phyloP scores from a whole-genome alignment of 2,797 vertebrate species.

The Cyprinella venusta region DNA sequence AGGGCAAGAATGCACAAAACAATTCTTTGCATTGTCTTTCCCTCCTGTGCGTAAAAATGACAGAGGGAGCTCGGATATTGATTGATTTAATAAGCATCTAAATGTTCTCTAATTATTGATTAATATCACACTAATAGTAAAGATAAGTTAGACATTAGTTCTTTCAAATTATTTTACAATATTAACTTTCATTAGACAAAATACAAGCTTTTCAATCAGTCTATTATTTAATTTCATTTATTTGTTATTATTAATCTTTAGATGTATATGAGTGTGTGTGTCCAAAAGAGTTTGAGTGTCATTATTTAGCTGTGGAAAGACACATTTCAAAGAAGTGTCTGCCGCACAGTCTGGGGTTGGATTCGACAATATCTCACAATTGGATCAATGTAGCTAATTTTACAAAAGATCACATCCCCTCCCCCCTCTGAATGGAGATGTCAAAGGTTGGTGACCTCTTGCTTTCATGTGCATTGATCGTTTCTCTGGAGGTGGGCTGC shows the following conservation, averaged over 20 bases:
- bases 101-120: neutral
- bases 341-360: constrained; percentile 54
- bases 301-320: constrained; percentile 16
- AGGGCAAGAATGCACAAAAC: constrained; percentile 68
- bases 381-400: constrained; percentile 78
- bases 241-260: no score
- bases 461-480: constrained; percentile 83
- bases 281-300: neutral
- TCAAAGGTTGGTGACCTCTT: constrained; percentile 82
- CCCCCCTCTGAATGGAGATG: constrained; percentile 77
- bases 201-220: neutral
- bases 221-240: neutral
- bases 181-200: no score
- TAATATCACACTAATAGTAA: neutral
- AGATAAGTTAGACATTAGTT: neutral
- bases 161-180: no score
- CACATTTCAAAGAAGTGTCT: constrained; percentile 38
- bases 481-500: constrained; percentile 69
- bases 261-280: neutral
- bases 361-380: constrained; percentile 71
- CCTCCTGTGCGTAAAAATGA: neutral
- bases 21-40: constrained; percentile 4
- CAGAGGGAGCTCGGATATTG: neutral
- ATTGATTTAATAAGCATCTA: constrained; percentile 5
- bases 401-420: constrained; percentile 71